Conservation (phyloP, 1,140 invertebrate species). For the Stenopsyche tienmushanensis region DNA sequence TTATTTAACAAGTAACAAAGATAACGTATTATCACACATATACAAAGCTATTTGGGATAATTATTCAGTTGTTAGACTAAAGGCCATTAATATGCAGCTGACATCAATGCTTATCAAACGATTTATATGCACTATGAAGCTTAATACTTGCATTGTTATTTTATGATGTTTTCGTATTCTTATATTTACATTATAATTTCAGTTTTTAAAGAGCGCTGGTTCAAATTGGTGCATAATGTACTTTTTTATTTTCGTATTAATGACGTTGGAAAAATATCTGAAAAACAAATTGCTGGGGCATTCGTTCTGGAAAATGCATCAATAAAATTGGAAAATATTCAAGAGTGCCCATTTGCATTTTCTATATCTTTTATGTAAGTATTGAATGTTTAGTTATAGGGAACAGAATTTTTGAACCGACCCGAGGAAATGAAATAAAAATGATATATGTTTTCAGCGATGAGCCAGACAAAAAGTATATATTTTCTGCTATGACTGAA, state of each 20-base stretch:
- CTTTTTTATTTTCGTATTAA: constrained; percentile 73
- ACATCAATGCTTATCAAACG: too few species aligned
- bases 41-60: too few species aligned
- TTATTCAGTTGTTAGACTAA: too few species aligned
- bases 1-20: too few species aligned
- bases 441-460: constrained; percentile 50
- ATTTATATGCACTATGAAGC: too few species aligned
- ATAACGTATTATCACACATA: too few species aligned
- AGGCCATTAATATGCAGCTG: too few species aligned
- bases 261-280: constrained; percentile 66
- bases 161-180: too few species aligned
- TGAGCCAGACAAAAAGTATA: constrained; percentile 65
- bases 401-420: neutral
- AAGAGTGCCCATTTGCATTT: constrained; percentile 66
- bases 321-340: constrained; percentile 61
- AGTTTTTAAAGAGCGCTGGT: constrained; percentile 71
- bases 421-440: neutral
- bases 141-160: too few species aligned
- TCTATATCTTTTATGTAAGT: constrained; percentile 62
- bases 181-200: constrained; percentile 38
- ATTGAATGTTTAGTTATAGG: constrained; percentile 11
- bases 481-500: constrained; percentile 65
- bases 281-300: constrained; percentile 63
- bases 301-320: constrained; percentile 69
- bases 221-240: constrained; percentile 68